These are phyloP conservation scores for Osedax frankpressi DNA, from an alignment of 2,888 invertebrate species.

Conservation along the genomic window DNA sequence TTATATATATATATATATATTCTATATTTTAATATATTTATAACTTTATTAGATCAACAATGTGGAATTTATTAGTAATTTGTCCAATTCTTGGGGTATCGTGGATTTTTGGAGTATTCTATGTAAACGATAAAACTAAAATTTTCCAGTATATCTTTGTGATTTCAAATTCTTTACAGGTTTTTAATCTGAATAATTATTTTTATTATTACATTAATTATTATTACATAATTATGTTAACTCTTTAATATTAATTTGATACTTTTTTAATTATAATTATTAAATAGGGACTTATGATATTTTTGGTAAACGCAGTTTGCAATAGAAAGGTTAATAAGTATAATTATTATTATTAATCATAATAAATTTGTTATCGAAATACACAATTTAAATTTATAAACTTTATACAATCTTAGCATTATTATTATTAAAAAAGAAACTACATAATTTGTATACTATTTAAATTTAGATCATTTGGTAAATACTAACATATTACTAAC, in stretches of 20 bases:
- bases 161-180: constrained; percentile 26
- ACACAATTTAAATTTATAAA: too few species aligned
- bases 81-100: constrained; percentile 25
- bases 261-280: background rate
- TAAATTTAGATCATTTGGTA: too few species aligned
- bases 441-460: too few species aligned
- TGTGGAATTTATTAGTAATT: constrained; percentile 25
- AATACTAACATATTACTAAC: too few species aligned
- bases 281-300: constrained; percentile 28
- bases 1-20: too few species aligned
- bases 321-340: constrained; percentile 28
- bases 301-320: constrained; percentile 28
- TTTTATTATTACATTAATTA: background rate
- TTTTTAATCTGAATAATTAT: background rate
- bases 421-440: too few species aligned
- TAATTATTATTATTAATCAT: background rate
- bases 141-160: constrained; percentile 27
- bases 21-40: too few species aligned
- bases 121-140: constrained; percentile 23
- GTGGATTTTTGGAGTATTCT: constrained; percentile 27
- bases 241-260: background rate
- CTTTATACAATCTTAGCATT: too few species aligned
- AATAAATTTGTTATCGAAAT: too few species aligned
- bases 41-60: constrained; percentile 23
- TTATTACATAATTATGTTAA: background rate